Conservation (phyloP, 2,888 invertebrate genomes). For the Anoncus sp. region DNA sequence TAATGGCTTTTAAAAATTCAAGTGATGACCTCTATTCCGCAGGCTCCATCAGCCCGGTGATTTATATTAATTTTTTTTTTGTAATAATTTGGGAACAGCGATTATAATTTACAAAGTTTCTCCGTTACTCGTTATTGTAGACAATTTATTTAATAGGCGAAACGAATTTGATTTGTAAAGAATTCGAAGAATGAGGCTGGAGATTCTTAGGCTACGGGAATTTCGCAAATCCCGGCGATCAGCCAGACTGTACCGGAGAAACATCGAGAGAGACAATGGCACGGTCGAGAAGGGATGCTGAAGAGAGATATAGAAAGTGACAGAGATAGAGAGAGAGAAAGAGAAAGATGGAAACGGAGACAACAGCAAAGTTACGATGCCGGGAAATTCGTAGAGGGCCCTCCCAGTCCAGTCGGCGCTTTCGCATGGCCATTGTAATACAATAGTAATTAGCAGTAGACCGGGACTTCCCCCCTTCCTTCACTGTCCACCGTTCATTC, state of each 20-base stretch:
- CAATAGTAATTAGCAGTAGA: constrained; percentile 77
- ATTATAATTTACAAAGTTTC: constrained; percentile 3
- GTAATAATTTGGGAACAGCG: not conserved
- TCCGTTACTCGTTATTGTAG: not conserved
- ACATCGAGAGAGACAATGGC: constrained; percentile 18
- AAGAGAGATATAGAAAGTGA: constrained; percentile 66
- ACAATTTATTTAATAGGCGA: constrained; percentile 15
- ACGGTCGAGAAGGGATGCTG: constrained; percentile 15
- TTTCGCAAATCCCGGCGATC: constrained; percentile 56
- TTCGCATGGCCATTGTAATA: constrained; percentile 74
- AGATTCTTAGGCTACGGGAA: constrained; percentile 7
- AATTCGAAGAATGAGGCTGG: constrained; percentile 12
- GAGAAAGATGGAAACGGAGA: constrained; percentile 52
- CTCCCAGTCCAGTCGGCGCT: constrained; percentile 68
- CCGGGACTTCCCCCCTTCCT: constrained; percentile 66
- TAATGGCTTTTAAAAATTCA: constrained; percentile 54
- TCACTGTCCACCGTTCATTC: constrained; percentile 47
- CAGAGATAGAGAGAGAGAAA: constrained; percentile 68
- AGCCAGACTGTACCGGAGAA: constrained; percentile 15
- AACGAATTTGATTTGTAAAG: constrained; percentile 19
- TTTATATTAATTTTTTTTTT: constrained; percentile 5
- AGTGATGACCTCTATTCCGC: not conserved
- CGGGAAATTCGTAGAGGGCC: constrained; percentile 61
- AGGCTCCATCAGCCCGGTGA: constrained; percentile 15
- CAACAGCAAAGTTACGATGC: constrained; percentile 43